These are phyloP conservation scores for Palloptera scutellata DNA, from an alignment of 2,888 invertebrate species.

Conservation along the genomic window DNA sequence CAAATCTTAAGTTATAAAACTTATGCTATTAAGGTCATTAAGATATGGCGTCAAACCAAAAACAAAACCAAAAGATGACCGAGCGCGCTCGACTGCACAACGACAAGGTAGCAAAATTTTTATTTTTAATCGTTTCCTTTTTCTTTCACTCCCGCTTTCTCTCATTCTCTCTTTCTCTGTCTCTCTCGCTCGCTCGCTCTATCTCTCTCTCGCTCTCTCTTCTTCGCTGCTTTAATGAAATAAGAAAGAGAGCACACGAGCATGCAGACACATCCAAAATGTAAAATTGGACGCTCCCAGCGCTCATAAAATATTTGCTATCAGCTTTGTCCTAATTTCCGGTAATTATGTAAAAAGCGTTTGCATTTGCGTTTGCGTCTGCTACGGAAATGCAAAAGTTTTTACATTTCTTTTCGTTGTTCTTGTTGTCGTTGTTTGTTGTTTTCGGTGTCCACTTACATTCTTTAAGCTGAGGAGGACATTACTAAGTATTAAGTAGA, in stretches of 20 bases:
- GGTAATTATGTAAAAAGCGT: conserved; percentile 29
- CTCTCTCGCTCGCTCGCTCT: not conserved
- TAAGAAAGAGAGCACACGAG: not conserved
- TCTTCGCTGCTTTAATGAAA: not conserved
- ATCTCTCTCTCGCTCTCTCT: not conserved
- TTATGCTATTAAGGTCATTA: conserved; percentile 24
- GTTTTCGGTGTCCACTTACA: not conserved
- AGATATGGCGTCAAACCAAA: conserved; percentile 2
- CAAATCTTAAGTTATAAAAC: not conserved
- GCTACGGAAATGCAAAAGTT: conserved; percentile 30
- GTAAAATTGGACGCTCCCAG: conserved; percentile 9
- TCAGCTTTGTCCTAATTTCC: conserved; percentile 33
- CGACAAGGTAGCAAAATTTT: not conserved
- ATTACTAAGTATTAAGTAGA: not conserved
- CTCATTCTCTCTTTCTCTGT: not conserved
- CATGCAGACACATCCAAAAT: not conserved
- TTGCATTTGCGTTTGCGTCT: not conserved
- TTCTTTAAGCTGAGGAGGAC: not conserved
- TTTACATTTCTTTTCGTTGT: conserved; percentile 1
- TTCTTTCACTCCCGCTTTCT: not conserved
- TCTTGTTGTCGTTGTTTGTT: conserved; percentile 11
- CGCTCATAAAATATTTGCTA: conserved; percentile 25
- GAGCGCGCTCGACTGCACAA: not conserved
- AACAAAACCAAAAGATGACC: not conserved
- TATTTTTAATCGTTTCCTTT: not conserved